These are phyloP conservation scores for Serinus canaria DNA, from an alignment of 2,113 vertebrate genomes.

Conservation along the genomic window DNA sequence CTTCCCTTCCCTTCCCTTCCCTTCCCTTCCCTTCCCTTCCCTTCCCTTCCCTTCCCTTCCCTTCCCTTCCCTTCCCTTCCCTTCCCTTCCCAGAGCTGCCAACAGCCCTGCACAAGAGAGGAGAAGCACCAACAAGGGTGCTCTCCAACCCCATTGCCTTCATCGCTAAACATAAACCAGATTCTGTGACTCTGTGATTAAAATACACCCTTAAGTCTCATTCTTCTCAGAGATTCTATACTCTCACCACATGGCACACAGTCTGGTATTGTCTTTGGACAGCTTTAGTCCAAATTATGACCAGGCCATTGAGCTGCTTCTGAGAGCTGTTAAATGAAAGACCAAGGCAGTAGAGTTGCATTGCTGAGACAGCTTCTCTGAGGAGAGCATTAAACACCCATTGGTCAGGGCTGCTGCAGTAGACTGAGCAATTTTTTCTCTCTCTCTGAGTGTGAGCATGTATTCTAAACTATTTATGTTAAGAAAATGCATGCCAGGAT, in stretches of 20 bases:
- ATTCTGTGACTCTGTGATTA: background rate
- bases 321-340: background rate
- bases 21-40: too few species aligned
- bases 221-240: background rate
- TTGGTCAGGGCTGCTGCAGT: slow-evolving; percentile 11
- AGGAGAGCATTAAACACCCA: background rate
- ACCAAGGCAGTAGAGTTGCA: background rate
- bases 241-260: background rate
- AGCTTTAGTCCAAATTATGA: background rate
- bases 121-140: background rate
- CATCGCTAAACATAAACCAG: background rate
- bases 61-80: too few species aligned
- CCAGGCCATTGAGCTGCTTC: background rate
- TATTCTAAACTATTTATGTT: slow-evolving; percentile 59
- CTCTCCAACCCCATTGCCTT: background rate
- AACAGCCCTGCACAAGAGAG: background rate
- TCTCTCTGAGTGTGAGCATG: background rate
- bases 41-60: too few species aligned
- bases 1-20: too few species aligned
- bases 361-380: background rate
- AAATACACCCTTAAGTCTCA: background rate
- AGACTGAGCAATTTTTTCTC: slow-evolving; percentile 6
- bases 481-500: slow-evolving; percentile 51
- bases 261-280: background rate
- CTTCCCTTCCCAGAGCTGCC: background rate